These are phyloP conservation scores for Gobius niger DNA, from an alignment of 2,113 vertebrate genomes.

Conservation along the genomic window DNA sequence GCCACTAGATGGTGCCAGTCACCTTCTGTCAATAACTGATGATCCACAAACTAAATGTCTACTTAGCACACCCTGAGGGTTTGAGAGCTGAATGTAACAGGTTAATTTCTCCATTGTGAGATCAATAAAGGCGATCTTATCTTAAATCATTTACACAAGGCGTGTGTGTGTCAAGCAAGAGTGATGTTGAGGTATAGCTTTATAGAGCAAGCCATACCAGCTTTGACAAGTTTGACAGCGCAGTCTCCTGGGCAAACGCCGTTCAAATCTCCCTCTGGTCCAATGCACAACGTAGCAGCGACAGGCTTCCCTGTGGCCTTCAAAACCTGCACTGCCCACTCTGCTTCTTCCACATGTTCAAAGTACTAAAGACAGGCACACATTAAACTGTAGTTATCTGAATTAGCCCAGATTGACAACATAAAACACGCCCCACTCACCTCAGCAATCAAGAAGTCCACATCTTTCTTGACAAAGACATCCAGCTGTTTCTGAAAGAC, in stretches of 20 bases:
- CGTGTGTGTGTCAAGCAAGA: no score
- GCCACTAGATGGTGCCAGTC: constrained; percentile 27
- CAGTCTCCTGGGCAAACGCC: constrained; percentile 88
- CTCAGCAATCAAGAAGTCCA: constrained; percentile 97
- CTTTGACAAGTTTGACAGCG: constrained; percentile 87
- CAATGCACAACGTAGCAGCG: constrained; percentile 89
- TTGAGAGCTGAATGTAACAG: no score
- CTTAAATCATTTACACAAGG: no score
- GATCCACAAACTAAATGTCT: no score
- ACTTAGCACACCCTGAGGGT: no score
- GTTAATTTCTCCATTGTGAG: no score
- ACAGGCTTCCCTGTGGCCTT: constrained; percentile 88
- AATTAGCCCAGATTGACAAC: not conserved
- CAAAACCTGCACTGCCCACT: constrained; percentile 92
- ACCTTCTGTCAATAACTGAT: not conserved
- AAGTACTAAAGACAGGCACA: constrained; percentile 82
- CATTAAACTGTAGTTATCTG: not conserved
- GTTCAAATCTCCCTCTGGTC: constrained; percentile 91
- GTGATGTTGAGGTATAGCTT: no score
- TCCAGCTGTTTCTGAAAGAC: constrained; percentile 87
- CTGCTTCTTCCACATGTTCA: constrained; percentile 96
- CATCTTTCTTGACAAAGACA: constrained; percentile 87
- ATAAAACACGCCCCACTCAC: constrained; percentile 75
- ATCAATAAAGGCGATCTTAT: no score
- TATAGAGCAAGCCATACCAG: constrained; percentile 74